Base-by-base conservation (phyloP, 2,888 invertebrate genomes). In the Trissonchulus sp. region DNA sequence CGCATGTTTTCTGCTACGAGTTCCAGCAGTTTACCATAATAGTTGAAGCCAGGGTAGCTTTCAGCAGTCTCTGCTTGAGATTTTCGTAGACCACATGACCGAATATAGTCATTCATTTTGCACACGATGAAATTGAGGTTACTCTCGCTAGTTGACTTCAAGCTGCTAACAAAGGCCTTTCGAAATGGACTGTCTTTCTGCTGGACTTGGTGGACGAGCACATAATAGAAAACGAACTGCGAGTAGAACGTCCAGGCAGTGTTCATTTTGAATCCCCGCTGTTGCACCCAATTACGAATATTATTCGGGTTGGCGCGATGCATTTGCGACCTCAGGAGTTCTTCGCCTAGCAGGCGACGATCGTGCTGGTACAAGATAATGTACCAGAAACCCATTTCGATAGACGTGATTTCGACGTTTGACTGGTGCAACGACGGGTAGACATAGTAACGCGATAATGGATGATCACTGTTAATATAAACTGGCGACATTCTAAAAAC, bases 41-140 rank as follows among this genome's bases (percentile, higher is more conserved):
- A 34, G 34, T 15, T 65, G n/a, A 65, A 65, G 18, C 65, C 8
- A 15, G 65, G 65, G 65, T 65, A 3, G 31, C 15, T 34, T 15
- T n/a, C 65, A 8, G 31, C 8, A 31, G 28, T 30, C 34, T 65
- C 65, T 30, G 65, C 65, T 18, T 30, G 31, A n/a, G 65, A 65
- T n/a, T 34, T 30, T 8, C 65, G 65, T 65, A 65, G 34, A 34
- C 65, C 65, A 8, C 65, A 65, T 65, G 65, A 65, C n/a, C 8
- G 34, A 30, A 65, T 65, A 65, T 65, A 65, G 31, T 65, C 65
- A 31, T 65, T 30, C 65, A 34, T 31, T 31, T 30, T 31, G 34
- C 65, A 65, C 65, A 65, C 65, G 34, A 65, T 34, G 34, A 65
- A 65, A 30, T 60, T 60, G 65, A 31, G 65, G 65, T 65, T 65